Base-by-base conservation (phyloP, 2,888 invertebrate genomes). In the Agrilus cyanescens region DNA sequence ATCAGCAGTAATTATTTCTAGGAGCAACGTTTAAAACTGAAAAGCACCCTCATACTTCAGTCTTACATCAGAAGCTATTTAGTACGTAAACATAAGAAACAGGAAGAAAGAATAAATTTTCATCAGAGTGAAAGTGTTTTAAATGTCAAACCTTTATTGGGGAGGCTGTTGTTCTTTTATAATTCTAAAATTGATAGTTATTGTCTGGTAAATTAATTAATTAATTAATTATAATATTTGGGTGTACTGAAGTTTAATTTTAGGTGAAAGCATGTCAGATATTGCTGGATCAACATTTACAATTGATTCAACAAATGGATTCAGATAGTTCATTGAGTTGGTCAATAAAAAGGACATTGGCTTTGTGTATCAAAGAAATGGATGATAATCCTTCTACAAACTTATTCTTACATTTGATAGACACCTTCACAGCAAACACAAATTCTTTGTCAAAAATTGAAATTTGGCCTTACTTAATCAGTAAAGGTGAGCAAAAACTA, bases 41-140 rank as follows among this genome's bases (percentile, higher is more conserved):
- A 80, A 53, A 85, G 88, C 59, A 79, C 88, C 12, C 73, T 86
- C 50, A 78, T 82, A 57, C 79, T 94, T 45, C 93, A 94, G 65
- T 85, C 88, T 1, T 80, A 76, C 63, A 77, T 81, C 6, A 71
- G 89, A 46, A 85, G 88, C 52, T 88, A 82, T 55, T 67, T 87
- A 16, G 71, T 73, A 31, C 71, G 88, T 20, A 80, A 80, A 60
- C 72, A 74, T 32, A 72, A 76, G 47, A 85, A 83, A 62, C 71
- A 76, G 40, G 61, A 69, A 44, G 76, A 84, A 57, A 72, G 90
- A 39, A 66, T 69, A 37, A 70, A 78, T 38, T 93, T 86, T 67
- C 88, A 90, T 58, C 67, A 68, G 20, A 69, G 71, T 35, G 68
- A 65, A 48, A 62, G 64, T 38, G 61, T 70, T 38, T 66, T 70